Conservation (phyloP, 2,113 vertebrate genomes). For the Chroicocephalus ridibundus region DNA sequence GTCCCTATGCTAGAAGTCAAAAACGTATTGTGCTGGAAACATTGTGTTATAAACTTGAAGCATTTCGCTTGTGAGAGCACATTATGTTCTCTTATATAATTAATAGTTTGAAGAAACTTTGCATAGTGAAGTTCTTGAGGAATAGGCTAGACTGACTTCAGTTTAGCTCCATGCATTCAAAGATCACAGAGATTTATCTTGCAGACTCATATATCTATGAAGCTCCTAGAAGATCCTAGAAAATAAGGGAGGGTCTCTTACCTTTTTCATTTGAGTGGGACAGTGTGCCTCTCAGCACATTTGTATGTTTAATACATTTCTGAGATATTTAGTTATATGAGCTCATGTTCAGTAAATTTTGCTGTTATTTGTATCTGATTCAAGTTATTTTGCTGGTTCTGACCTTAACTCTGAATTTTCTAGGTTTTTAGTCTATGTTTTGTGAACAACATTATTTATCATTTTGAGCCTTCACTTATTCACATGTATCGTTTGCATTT, state of each 20-base stretch:
- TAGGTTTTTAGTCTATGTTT: not conserved
- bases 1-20: not conserved
- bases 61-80: not conserved
- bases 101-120: not conserved
- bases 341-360: not conserved
- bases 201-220: not conserved
- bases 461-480: not conserved
- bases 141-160: not conserved
- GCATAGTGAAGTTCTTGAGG: not conserved
- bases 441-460: not conserved
- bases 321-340: constrained; percentile 43
- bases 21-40: not conserved
- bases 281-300: not conserved
- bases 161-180: not conserved
- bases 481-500: not conserved
- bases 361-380: constrained; percentile 24
- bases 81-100: not conserved
- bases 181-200: not conserved
- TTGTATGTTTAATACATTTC: constrained; percentile 6
- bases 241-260: not conserved
- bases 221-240: not conserved
- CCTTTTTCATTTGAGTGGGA: constrained; percentile 21
- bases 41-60: not conserved
- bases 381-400: constrained; percentile 35
- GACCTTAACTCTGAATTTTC: not conserved